Evolutionary conservation across 2,797 vertebrate species (phyloP).

Genomic region (Tachyglossus aculeatus): DNA sequence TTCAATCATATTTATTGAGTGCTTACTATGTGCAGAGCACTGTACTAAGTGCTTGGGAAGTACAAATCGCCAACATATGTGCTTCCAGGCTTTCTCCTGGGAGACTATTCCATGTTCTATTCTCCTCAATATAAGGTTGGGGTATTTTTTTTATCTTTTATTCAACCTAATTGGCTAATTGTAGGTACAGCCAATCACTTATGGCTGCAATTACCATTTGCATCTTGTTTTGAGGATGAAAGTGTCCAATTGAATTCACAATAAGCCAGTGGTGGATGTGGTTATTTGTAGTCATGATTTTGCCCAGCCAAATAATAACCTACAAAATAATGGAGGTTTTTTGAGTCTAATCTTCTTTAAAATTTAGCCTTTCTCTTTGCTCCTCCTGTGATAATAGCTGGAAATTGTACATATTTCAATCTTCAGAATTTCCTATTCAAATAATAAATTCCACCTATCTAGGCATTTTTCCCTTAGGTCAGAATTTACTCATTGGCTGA

Average conservation of each 20-base stretch:
- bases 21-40: too few species aligned
- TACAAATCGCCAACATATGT: neutral
- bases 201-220: slow-evolving; percentile 56
- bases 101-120: slow-evolving; percentile 4
- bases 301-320: slow-evolving; percentile 16
- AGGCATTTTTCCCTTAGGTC: slow-evolving; percentile 25
- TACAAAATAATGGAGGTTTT: slow-evolving; percentile 33
- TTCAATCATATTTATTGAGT: too few species aligned
- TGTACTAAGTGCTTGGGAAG: too few species aligned
- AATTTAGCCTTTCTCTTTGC: slow-evolving; percentile 12
- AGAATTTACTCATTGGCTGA: slow-evolving; percentile 40
- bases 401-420: slow-evolving; percentile 20
- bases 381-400: slow-evolving; percentile 17
- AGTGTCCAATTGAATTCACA: slow-evolving; percentile 60
- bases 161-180: slow-evolving; percentile 49
- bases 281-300: slow-evolving; percentile 50
- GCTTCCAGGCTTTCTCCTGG: neutral
- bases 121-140: neutral
- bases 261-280: slow-evolving; percentile 50
- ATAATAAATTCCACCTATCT: slow-evolving; percentile 24
- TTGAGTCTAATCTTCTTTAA: slow-evolving; percentile 35
- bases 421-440: neutral
- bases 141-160: neutral
- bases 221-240: slow-evolving; percentile 51
- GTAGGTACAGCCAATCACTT: slow-evolving; percentile 41